These are phyloP conservation scores for Telmatochromis sp. DNA, from an alignment of 2,113 vertebrate genomes.

Conservation along the genomic window DNA sequence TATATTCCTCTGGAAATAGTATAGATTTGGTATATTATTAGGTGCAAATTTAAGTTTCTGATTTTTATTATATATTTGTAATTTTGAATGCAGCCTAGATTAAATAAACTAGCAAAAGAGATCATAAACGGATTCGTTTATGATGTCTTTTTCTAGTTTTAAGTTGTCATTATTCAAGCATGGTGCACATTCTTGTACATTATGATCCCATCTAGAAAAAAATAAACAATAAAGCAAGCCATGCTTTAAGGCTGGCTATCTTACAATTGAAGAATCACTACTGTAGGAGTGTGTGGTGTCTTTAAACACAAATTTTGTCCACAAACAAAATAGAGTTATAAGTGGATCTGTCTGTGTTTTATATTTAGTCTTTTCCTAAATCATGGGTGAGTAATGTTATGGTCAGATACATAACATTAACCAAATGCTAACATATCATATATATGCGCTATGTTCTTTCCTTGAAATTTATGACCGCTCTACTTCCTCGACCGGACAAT, in stretches of 20 bases:
- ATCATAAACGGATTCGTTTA: not conserved
- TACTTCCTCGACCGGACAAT: not conserved
- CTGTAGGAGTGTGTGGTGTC: not conserved
- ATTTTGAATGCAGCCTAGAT: not conserved
- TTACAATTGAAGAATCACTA: not conserved
- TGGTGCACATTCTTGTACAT: not conserved
- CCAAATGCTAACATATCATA: not conserved
- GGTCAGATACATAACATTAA: not conserved
- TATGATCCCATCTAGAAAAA: not conserved
- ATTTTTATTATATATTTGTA: not conserved
- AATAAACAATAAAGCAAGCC: not conserved
- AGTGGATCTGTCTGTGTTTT: not conserved
- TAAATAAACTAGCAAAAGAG: not conserved
- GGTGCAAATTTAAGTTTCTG: not conserved
- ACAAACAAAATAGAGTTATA: not conserved
- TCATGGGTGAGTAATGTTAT: not conserved
- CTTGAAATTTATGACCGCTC: not conserved
- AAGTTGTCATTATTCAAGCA: not conserved
- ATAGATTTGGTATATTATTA: not conserved
- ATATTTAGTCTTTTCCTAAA: not conserved
- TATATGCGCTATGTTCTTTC: not conserved
- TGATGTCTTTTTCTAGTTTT: fast-evolving
- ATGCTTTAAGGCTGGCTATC: not conserved
- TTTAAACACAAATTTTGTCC: not conserved
- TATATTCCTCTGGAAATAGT: not conserved